Evolutionary conservation across 2,888 invertebrate genomes (phyloP), one percentile per base, ranked within the genome.

Genomic region (Athalia circularis): DNA sequence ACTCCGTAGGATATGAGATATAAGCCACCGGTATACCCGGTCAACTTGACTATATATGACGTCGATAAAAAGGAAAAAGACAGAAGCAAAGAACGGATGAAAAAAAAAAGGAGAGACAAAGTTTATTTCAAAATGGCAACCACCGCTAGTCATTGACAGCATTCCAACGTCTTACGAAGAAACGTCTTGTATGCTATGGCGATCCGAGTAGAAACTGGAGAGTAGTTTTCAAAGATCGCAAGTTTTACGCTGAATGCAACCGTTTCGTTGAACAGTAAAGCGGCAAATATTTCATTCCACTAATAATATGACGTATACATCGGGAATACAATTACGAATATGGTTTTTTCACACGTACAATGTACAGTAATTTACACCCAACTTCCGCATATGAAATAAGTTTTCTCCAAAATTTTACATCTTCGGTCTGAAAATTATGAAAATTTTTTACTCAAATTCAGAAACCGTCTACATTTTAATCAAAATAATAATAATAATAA

Each of bases 21-120:
- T 57, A 72, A 72, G 59, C 72, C 59, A 59, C 72, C 57, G 13
- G 57, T 72, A n/a, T n/a, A 72, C 59, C 72, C 72, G 57, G 57
- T 72, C 72, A 59, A 70, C 70, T 29, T 54, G n/a, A 0, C 67
- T 57, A 29, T 13, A 3, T 13, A 47, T 59, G 59, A 59, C 15
- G 59, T 72, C 13, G 59, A 13, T 59, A 9, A 9, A 48, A 48
- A 65, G 50, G 0, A 50, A 43, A n/a, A 65, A 65, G 59, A 9
- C 47, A 9, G 9, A 48, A 48, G 48, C 13, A 5, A 50, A 43
- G 5, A 65, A 65, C 47, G 13, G 48, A 65, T 43, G 0, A 45
- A 9, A 4, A 52, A 8, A 47, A 72, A 57, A 13, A 57, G 8
- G 52, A 59, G 15, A 59, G 29, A 29, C 29, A 29, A 29, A 47